phyloP scores from a whole-genome alignment of 2,113 vertebrate genomes.

The Harpagus bidentatus region DNA sequence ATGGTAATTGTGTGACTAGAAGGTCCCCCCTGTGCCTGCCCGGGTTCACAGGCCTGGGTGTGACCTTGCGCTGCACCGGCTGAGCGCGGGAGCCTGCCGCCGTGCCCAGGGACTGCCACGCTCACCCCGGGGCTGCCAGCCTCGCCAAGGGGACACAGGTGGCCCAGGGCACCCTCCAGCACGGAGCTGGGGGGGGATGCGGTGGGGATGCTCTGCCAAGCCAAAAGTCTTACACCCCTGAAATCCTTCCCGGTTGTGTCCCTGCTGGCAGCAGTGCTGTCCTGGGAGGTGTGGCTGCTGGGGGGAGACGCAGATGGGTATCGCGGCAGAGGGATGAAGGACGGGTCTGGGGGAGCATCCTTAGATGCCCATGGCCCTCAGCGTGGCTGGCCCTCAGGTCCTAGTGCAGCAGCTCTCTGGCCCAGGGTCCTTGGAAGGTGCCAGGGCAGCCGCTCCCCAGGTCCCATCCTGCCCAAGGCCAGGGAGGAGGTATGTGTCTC shows the following conservation, averaged over 20 bases:
- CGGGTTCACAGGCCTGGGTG: slow-evolving; percentile 66
- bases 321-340: not conserved
- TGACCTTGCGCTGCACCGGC: slow-evolving; percentile 54
- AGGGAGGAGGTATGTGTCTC: not conserved
- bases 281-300: not conserved
- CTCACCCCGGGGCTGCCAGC: not conserved
- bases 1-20: slow-evolving; percentile 76
- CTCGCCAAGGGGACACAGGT: not conserved
- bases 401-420: not conserved
- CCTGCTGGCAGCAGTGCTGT: not conserved
- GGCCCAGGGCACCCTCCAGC: not conserved
- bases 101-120: fast-evolving
- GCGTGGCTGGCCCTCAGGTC: not conserved
- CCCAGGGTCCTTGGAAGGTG: not conserved
- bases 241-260: not conserved
- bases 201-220: not conserved
- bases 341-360: not conserved
- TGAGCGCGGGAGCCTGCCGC: not conserved
- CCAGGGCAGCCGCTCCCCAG: not conserved
- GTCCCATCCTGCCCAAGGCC: not conserved
- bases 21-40: slow-evolving; percentile 64
- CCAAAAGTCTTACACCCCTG: not conserved
- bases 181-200: no score
- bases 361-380: not conserved
- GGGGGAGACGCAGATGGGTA: not conserved